phyloP scores from a whole-genome alignment of 2,113 vertebrate species.

The Thunnus maccoyii region DNA sequence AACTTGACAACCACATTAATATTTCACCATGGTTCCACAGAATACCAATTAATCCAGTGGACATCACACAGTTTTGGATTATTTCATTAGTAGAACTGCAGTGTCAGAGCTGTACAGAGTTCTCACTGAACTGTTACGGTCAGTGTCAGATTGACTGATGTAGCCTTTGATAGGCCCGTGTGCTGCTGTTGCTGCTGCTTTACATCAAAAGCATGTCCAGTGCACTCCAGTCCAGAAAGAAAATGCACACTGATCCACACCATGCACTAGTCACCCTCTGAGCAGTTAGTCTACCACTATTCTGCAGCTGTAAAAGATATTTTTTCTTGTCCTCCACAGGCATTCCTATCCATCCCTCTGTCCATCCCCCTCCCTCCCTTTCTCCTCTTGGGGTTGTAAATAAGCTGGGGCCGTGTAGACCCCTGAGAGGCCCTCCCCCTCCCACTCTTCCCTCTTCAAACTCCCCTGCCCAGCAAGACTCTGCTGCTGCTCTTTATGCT shows the following conservation, averaged over 20 bases:
- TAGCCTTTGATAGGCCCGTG: constrained; percentile 49
- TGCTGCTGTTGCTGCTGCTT: constrained; percentile 50
- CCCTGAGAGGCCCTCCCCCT: constrained; percentile 61
- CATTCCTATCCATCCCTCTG: constrained; percentile 57
- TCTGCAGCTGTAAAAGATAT: constrained; percentile 52
- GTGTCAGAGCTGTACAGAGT: constrained; percentile 34
- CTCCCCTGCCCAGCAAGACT: constrained; percentile 37
- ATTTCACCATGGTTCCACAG: constrained; percentile 63
- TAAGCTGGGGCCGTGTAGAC: constrained; percentile 63
- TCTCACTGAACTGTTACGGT: constrained; percentile 51
- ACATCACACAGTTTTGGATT: constrained; percentile 46
- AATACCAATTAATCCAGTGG: constrained; percentile 56
- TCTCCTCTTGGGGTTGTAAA: constrained; percentile 69
- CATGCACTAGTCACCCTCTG: constrained; percentile 23
- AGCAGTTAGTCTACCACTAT: constrained; percentile 29
- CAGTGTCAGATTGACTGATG: constrained; percentile 71
- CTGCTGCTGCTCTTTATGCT: constrained; percentile 58
- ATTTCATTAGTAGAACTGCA: constrained; percentile 44
- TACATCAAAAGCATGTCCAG: constrained; percentile 62
- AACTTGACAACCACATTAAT: constrained; percentile 68
- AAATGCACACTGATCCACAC: constrained; percentile 34
- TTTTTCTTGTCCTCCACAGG: constrained; percentile 67
- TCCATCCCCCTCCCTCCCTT: constrained; percentile 47
- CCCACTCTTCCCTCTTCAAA: constrained; percentile 20
- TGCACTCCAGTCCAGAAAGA: constrained; percentile 37